Evolutionary conservation across 2,888 invertebrate species (phyloP), one percentile per base, ranked within the genome.

Genomic region (Xestoiulus laeticollis): DNA sequence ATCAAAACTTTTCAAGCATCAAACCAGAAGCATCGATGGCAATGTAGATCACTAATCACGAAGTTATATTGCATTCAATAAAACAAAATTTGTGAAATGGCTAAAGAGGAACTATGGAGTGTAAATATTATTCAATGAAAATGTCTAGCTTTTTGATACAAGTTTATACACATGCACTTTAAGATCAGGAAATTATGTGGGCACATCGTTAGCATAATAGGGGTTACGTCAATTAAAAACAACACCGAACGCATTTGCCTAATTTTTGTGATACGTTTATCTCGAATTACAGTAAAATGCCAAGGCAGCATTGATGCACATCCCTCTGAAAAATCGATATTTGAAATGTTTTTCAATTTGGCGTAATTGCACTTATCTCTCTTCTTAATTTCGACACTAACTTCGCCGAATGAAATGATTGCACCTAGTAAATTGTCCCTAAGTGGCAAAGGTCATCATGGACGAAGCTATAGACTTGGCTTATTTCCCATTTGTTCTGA

Each of bases 351-450:
- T 78, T 78, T 78, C 78, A 78, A 78, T 78, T 78, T 78, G 78
- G 78, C 78, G 78, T 78, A 78, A 78, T 78, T 78, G 78, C 30
- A 30, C 78, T 78, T 78, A 78, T 78, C 78, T 78, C 30, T 78
- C 26, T 78, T 48, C 26, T 78, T 78, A 30, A 78, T 78, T 30
- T 30, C 30, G 78, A 30, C 78, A 30, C 78, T 78, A 78, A 30
- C 14, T 26, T 78, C 3, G 78, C 30, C 26, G 30, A 30, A 78
- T 78, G 26, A 78, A 78, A 78, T 78, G 78, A 26, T 26, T 78
- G 78, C 78, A 78, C 26, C 78, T 30, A 30, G 78, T 12, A 78
- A 78, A 78, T 78, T 30, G 30, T 78, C 14, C 30, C 30, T 30
- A 30, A 26, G 30, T 78, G 78, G 30, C 78, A 78, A 78, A 78